A percentile compares a stretch with the other conserved stretches of the same genome.
Conservation (phyloP, 2,888 invertebrate species). For the Polydesmus complanatus region DNA sequence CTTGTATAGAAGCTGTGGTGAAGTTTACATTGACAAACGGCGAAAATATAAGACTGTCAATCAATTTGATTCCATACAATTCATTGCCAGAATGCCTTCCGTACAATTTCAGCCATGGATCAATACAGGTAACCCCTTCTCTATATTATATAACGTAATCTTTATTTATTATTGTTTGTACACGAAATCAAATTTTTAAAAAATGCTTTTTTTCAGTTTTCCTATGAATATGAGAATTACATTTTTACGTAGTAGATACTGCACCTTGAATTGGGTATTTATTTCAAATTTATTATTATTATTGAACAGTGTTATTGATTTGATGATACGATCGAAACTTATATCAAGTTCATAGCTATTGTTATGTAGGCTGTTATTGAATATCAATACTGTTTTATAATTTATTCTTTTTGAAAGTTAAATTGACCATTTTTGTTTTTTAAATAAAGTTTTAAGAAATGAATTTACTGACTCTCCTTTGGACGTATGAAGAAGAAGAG, state of each 20-base stretch:
- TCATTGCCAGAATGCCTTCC: constrained; percentile 98
- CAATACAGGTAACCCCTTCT: constrained; percentile 84
- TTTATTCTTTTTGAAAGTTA: too few relatives aligned
- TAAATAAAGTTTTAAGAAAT: neutral
- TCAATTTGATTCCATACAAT: constrained; percentile 90
- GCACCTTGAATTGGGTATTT: too few relatives aligned
- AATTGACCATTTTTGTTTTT: too few relatives aligned
- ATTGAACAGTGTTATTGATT: too few relatives aligned
- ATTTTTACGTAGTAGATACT: too few relatives aligned
- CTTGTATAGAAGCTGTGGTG: constrained; percentile 96
- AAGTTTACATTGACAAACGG: constrained; percentile 98
- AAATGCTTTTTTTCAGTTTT: neutral
- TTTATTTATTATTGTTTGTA: neutral
- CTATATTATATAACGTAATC: constrained; percentile 38
- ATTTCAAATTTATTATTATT: too few relatives aligned
- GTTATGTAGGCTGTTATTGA: too few relatives aligned
- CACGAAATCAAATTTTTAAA: neutral
- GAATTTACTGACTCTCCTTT: constrained; percentile 77
- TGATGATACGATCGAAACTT: too few relatives aligned
- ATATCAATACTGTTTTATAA: too few relatives aligned
- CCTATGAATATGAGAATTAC: too few relatives aligned
- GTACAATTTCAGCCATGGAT: constrained; percentile 97
- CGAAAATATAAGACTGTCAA: constrained; percentile 90
- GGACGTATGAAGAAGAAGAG: constrained; percentile 86
- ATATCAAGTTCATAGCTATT: too few relatives aligned